Percentiles rank a stretch among this genome's conserved stretches.
phyloP scores from a whole-genome alignment of 2,113 vertebrate species.

The Mellivora capensis region DNA sequence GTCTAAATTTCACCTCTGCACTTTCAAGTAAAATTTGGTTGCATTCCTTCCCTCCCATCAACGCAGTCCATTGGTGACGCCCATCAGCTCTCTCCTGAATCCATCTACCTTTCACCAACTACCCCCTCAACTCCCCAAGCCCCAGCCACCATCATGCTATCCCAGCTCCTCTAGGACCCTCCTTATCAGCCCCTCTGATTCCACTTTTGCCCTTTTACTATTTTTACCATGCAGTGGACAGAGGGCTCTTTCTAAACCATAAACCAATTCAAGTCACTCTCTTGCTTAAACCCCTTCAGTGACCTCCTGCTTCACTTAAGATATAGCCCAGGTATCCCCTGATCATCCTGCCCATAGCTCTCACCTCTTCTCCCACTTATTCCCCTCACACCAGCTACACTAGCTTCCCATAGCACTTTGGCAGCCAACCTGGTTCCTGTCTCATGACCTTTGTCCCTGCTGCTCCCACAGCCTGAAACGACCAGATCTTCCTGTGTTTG shows the following conservation, averaged over 20 bases:
- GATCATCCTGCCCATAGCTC: background rate
- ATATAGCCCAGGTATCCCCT: background rate
- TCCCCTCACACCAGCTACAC: background rate
- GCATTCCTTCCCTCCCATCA: background rate
- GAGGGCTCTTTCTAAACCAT: background rate
- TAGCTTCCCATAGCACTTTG: background rate
- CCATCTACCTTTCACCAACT: background rate
- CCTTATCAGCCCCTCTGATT: background rate
- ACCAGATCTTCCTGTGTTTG: background rate
- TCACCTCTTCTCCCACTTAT: background rate
- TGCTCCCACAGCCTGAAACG: background rate
- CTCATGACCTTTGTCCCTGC: background rate
- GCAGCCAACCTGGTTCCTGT: background rate
- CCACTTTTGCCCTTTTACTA: background rate
- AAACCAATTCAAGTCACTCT: background rate
- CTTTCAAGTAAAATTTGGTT: background rate
- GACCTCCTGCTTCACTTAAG: background rate
- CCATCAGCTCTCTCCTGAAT: background rate
- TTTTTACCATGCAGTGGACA: background rate
- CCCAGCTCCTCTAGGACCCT: background rate
- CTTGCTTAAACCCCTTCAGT: background rate
- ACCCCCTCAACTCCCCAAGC: background rate
- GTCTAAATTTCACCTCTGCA: background rate
- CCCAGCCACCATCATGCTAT: background rate
- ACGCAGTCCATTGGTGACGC: rapidly evolving